Base-by-base conservation (phyloP, 2,113 vertebrate species). In the Hemiscyllium ocellatum region DNA sequence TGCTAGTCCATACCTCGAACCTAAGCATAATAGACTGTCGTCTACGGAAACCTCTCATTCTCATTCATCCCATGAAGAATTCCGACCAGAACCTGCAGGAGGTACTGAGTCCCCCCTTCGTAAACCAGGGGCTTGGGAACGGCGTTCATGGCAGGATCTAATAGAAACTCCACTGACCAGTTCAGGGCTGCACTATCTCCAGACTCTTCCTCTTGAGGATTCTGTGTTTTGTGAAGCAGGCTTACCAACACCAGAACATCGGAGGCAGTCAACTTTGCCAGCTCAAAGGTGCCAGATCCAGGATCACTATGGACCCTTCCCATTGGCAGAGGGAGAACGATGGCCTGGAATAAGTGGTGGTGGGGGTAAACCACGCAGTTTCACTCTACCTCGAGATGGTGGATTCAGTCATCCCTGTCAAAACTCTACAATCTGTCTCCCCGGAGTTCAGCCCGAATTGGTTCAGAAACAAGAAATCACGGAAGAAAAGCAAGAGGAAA, bases 141-240 rank as follows among this genome's bases (percentile, higher is more conserved):
- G 99, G 96, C 98, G 99, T 52, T 99, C 99, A 65, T 99, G 99
- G 99, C 99, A 99, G 98, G 99, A 99, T 98, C 98, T 99, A 97
- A 99, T 99, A 12, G 99, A 99, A 97, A 99, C 99, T 0, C 99
- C 99, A 0, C 97, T 99, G 96, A 99, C 99, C 0, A 99, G 99
- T 96, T 98, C 99, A 0, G 99, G 99, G 96, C 98, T 99, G 96
- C 99, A 99, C 97, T 99, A 99, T 97, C 98, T 99, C 96, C 99
- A 99, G 97, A 99, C 99, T 33, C 98, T 99, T 96, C 98, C 99
- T 0, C 97, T 98, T 96, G 99, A 99, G 97, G 99, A 99, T 95
- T 99, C 99, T 0, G 99, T 99, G 96, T 99, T 99, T 96, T 98
- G 98, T 0, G 99, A 99, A 96, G 97, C 97, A 0, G 97, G 97